phyloP scores from a whole-genome alignment of 2,888 invertebrate species.

The Nymphalis c-album region DNA sequence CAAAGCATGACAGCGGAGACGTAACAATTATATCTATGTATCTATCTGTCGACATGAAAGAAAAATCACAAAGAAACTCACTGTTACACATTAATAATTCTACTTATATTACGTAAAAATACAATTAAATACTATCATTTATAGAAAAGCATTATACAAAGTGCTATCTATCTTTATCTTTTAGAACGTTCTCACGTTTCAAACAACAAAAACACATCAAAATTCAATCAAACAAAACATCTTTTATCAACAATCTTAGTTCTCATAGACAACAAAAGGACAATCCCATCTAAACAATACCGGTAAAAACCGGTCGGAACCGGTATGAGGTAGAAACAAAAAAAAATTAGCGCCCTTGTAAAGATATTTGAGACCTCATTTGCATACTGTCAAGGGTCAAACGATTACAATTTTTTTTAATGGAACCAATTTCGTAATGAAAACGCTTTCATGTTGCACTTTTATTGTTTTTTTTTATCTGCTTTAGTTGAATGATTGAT shows the following conservation, averaged over 20 bases:
- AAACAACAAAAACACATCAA: slow-evolving; percentile 36
- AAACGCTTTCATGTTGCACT: slow-evolving; percentile 22
- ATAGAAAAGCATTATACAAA: slow-evolving; percentile 18
- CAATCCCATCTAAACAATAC: slow-evolving; percentile 23
- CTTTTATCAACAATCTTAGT: slow-evolving; percentile 50
- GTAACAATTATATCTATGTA: no score
- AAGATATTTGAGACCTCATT: slow-evolving; percentile 45
- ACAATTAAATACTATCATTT: slow-evolving; percentile 22
- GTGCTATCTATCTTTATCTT: slow-evolving; percentile 15
- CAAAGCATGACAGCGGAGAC: no score
- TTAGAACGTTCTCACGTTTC: slow-evolving; percentile 33
- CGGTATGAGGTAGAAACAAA: slow-evolving; percentile 48
- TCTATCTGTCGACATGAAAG: not conserved
- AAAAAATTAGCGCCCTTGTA: slow-evolving; percentile 56
- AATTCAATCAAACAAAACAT: slow-evolving; percentile 45
- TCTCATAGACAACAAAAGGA: slow-evolving; percentile 56
- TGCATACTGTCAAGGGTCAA: slow-evolving; percentile 52
- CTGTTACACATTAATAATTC: not conserved
- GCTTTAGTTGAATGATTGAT: slow-evolving; percentile 21
- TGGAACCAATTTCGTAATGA: slow-evolving; percentile 23
- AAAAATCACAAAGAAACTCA: not conserved
- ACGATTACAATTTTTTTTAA: slow-evolving; percentile 19
- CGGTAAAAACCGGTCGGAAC: slow-evolving; percentile 39
- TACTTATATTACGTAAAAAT: slow-evolving; percentile 8
- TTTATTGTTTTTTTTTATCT: slow-evolving; percentile 26